Percentiles rank a stretch among this genome's conserved stretches.
Evolutionary conservation across 2,888 invertebrate genomes (phyloP).

Genomic region (Galeopsomyia nigrocyanea): DNA sequence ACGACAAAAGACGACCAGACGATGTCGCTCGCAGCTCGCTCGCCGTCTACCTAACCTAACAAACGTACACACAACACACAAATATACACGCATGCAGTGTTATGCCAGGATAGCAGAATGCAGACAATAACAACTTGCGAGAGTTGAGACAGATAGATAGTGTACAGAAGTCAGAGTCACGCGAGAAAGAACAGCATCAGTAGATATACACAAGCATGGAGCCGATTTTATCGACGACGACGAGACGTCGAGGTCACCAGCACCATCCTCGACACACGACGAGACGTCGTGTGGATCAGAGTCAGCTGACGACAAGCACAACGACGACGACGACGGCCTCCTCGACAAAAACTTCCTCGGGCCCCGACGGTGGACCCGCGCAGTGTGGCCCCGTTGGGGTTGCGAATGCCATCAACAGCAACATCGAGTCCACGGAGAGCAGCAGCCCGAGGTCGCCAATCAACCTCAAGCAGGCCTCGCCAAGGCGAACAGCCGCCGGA

Average conservation of each 20-base stretch:
- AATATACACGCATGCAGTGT: no score
- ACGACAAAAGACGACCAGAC: slow-evolving; percentile 68
- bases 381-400: slow-evolving; percentile 67
- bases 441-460: slow-evolving; percentile 6
- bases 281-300: slow-evolving; percentile 61
- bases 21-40: background rate
- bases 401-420: slow-evolving; percentile 26
- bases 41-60: slow-evolving; percentile 25
- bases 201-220: slow-evolving; percentile 55
- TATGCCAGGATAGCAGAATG: slow-evolving; percentile 15
- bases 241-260: slow-evolving; percentile 66
- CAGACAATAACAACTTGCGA: slow-evolving; percentile 8
- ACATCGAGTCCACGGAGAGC: slow-evolving; percentile 4
- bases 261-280: slow-evolving; percentile 66
- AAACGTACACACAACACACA: background rate
- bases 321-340: slow-evolving; percentile 8
- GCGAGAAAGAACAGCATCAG: slow-evolving; percentile 20
- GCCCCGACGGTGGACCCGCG: slow-evolving; percentile 66
- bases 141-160: background rate
- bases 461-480: slow-evolving; percentile 12
- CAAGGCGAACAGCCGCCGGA: slow-evolving; percentile 24
- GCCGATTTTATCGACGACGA: slow-evolving; percentile 59
- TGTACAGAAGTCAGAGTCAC: background rate
- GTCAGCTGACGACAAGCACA: slow-evolving; percentile 27
- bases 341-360: slow-evolving; percentile 24